Conservation (phyloP, 2,113 vertebrate species). For the Lagopus leucura region DNA sequence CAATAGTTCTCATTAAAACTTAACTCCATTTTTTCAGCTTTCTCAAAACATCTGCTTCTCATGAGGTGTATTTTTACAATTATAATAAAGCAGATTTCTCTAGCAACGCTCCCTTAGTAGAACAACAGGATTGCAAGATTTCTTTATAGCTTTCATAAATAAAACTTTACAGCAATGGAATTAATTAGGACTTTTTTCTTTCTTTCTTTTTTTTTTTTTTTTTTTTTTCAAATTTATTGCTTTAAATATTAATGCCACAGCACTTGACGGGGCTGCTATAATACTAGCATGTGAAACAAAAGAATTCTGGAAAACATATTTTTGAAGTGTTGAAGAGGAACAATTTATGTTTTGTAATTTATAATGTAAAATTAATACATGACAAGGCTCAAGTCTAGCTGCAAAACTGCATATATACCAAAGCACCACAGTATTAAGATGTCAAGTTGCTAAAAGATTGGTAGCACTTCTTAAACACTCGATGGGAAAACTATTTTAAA, state of each 20-base stretch:
- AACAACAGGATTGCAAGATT: neutral
- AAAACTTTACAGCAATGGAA: neutral
- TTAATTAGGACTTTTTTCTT: neutral
- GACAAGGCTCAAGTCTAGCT: neutral
- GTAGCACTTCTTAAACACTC: neutral
- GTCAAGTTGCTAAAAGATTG: neutral
- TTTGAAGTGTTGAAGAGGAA: neutral
- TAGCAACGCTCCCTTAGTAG: neutral
- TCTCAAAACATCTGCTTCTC: conserved; percentile 39
- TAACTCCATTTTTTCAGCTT: conserved; percentile 11
- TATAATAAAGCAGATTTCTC: neutral
- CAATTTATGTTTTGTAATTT: neutral
- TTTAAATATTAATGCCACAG: neutral
- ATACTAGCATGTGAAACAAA: neutral
- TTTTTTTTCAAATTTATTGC: neutral
- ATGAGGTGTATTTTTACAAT: neutral
- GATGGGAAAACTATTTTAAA: neutral
- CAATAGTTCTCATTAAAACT: conserved; percentile 43
- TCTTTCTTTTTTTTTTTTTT: neutral
- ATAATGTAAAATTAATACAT: neutral
- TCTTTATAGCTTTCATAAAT: neutral
- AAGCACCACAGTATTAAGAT: neutral
- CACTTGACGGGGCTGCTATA: neutral
- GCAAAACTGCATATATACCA: neutral
- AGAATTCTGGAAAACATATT: neutral